Conservation (phyloP, 2,888 invertebrate species). For the Euclidia mi region DNA sequence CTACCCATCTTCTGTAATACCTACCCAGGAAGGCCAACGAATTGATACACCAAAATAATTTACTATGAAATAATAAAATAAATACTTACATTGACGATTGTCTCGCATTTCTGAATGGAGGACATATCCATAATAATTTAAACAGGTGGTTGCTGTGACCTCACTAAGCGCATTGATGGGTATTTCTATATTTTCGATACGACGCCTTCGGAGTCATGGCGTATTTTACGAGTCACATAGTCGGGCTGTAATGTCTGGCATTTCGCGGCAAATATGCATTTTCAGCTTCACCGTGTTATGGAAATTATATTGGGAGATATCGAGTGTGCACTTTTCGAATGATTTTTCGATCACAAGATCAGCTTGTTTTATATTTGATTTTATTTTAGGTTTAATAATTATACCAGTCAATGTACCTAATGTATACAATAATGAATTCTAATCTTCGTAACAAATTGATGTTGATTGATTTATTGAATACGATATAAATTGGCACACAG, state of each 20-base stretch:
- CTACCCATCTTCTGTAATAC: no score
- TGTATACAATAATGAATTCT: no score
- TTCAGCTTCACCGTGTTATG: constrained; percentile 2
- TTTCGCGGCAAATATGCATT: constrained; percentile 11
- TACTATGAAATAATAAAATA: no score
- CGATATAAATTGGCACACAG: no score
- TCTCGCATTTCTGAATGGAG: no score
- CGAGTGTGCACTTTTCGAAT: background rate
- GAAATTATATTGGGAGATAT: constrained; percentile 6
- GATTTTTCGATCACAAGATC: background rate
- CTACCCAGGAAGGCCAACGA: no score
- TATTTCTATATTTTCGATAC: constrained; percentile 42
- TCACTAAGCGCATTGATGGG: constrained; percentile 31
- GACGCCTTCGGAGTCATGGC: constrained; percentile 26
- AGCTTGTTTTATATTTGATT: background rate
- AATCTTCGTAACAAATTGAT: no score
- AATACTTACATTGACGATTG: no score
- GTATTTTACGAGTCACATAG: constrained; percentile 22
- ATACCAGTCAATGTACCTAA: no score
- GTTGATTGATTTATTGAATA: no score
- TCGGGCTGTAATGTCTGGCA: constrained; percentile 8
- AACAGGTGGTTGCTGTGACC: constrained; percentile 25
- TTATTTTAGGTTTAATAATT: no score
- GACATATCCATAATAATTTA: constrained; percentile 20
- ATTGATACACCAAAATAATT: no score